A percentile compares a stretch with the other conserved stretches of the same genome.
These are phyloP conservation scores for Bothrops jararaca DNA, from an alignment of 2,113 vertebrate genomes.

Conservation along the genomic window DNA sequence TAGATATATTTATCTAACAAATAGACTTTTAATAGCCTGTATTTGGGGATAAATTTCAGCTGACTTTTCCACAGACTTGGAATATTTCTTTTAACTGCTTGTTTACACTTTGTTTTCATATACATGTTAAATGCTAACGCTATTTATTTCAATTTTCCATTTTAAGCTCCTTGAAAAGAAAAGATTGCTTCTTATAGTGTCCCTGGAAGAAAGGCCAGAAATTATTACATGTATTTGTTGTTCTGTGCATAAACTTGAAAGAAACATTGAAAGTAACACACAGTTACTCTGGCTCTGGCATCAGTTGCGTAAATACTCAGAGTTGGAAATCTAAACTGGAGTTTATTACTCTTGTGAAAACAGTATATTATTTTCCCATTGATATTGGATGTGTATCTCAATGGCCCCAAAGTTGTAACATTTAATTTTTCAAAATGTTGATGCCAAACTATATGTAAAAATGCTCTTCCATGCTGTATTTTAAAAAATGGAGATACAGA, in stretches of 20 bases:
- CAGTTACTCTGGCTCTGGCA: conserved; percentile 41
- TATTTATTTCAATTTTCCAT: conserved; percentile 35
- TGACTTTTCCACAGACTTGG: conserved; percentile 41
- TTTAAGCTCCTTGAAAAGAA: conserved; percentile 39
- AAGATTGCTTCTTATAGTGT: conserved; percentile 46
- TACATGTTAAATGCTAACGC: conserved; percentile 38
- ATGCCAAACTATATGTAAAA: background rate
- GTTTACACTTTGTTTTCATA: conserved; percentile 54
- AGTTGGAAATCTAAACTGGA: conserved; percentile 18
- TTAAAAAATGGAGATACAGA: background rate
- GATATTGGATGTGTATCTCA: background rate
- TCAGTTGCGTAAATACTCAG: conserved; percentile 27
- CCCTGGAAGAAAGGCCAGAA: conserved; percentile 36
- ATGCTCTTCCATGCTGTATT: background rate
- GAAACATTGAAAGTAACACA: conserved; percentile 40
- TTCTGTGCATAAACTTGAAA: conserved; percentile 46
- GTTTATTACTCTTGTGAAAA: conserved; percentile 14
- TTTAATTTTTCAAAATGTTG: background rate
- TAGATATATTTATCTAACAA: conserved; percentile 52
- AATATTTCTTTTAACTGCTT: conserved; percentile 45
- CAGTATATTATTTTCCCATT: conserved; percentile 25
- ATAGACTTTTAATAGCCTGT: conserved; percentile 41
- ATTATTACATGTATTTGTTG: conserved; percentile 42
- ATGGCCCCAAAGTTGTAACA: conserved; percentile 15
- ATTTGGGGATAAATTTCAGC: conserved; percentile 60